Evolutionary conservation across 1,140 invertebrate species (phyloP).

Genomic region (Drosophila malerkotliana): DNA sequence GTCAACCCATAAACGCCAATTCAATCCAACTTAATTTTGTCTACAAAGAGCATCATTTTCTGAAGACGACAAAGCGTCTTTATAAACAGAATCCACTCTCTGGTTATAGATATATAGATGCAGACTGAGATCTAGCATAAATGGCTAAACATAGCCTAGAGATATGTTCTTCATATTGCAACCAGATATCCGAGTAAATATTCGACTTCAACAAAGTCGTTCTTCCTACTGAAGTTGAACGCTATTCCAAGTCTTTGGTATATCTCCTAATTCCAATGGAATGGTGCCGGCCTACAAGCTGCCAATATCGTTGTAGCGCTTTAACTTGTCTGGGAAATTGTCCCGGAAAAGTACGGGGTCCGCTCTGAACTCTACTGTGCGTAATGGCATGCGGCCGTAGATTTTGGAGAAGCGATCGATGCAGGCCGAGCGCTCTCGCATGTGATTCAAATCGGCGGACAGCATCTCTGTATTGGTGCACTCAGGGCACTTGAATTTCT

Average conservation of each 20-base stretch:
- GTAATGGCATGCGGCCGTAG: slow-evolving; percentile 95
- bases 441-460: slow-evolving; percentile 95
- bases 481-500: slow-evolving; percentile 98
- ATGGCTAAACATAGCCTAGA: background rate
- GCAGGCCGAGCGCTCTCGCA: slow-evolving; percentile 96
- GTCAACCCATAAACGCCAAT: background rate
- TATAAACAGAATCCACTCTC: background rate
- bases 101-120: background rate
- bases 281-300: slow-evolving; percentile 86
- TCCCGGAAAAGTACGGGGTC: slow-evolving; percentile 97
- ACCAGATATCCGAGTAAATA: slow-evolving; percentile 5
- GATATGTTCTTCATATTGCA: background rate
- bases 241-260: slow-evolving; percentile 54
- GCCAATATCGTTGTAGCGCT: slow-evolving; percentile 96
- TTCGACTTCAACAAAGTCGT: background rate
- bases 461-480: slow-evolving; percentile 97
- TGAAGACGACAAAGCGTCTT: background rate
- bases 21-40: background rate
- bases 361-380: slow-evolving; percentile 95
- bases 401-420: slow-evolving; percentile 93
- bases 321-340: slow-evolving; percentile 93
- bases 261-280: slow-evolving; percentile 28
- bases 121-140: slow-evolving; percentile 7
- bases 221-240: slow-evolving; percentile 4
- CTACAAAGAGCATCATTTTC: background rate